Evolutionary conservation across 2,888 invertebrate species (phyloP), one percentile per base, ranked within the genome.

Genomic region (Ornithoptera alexandrae): DNA sequence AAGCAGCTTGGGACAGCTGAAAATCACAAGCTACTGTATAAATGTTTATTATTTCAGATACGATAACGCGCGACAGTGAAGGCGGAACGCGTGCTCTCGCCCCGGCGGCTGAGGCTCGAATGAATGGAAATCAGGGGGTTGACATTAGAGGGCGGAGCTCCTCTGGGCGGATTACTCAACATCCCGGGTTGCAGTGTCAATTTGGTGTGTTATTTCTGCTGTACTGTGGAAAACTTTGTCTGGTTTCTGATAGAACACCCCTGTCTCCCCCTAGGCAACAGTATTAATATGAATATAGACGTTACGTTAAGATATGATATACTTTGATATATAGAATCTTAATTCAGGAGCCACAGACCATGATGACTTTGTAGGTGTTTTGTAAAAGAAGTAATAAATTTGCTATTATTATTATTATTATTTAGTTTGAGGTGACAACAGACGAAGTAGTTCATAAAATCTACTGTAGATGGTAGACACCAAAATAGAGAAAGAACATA

Each of bases 101-200:
- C 74, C 68, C 81, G 84, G 81, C 75, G 74, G 76, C 69, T 72
- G 74, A 75, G 79, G 79, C 83, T 78, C 82, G 85, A 87, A 86
- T 90, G 91, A 91, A 90, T 91, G 91, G 86, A 87, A 75, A 78
- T 77, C 84, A 82, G 85, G 88, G 46, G 88, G 87, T 83, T 78
- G 85, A 76, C 77, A 73, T 60, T 72, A 74, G 84, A 86, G 87
- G 91, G 90, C 87, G 90, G 89, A 88, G 88, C 89, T 78, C 76
- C 74, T 76, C 79, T 76, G 79, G 75, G 74, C 75, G 71, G 68
- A 74, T 63, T 74, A 85, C 74, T 80, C 84, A 53, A 70, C 20
- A 72, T 36, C 65, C 71, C 30, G 22, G 10, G 39, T 6, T 67
- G 53, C 42, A 50, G 53, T 39, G 17, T 63, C 30, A 56, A 42